Evolutionary conservation across 2,888 invertebrate species (phyloP).

Genomic region (Listrodromus nycthemerus): DNA sequence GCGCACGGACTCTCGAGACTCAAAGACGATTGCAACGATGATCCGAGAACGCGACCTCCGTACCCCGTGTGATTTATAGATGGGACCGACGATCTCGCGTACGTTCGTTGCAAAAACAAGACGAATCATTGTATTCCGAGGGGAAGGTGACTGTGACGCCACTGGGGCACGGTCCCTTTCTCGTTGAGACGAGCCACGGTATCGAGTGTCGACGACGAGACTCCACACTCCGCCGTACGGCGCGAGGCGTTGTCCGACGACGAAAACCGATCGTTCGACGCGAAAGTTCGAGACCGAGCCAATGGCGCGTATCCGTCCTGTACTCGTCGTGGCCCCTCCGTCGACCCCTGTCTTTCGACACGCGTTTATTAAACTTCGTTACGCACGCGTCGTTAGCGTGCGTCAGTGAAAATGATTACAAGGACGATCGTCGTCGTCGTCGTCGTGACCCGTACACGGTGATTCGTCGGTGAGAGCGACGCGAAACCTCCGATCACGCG

Average conservation of each 20-base stretch:
- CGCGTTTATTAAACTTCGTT: slow-evolving; percentile 47
- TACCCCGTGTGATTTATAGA: slow-evolving; percentile 49
- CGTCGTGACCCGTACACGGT: not conserved
- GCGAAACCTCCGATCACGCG: no score
- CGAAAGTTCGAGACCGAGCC: slow-evolving; percentile 46
- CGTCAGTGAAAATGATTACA: slow-evolving; percentile 58
- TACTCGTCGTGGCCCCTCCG: slow-evolving; percentile 6
- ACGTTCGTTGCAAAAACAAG: slow-evolving; percentile 22
- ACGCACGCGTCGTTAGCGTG: slow-evolving; percentile 58
- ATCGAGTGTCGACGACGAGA: slow-evolving; percentile 38
- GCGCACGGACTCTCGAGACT: slow-evolving; percentile 23
- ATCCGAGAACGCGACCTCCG: slow-evolving; percentile 48
- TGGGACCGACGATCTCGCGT: slow-evolving; percentile 2
- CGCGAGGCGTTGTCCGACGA: not conserved
- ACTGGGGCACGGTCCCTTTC: slow-evolving; percentile 44
- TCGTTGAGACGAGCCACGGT: slow-evolving; percentile 37
- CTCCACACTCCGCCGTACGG: slow-evolving; percentile 26
- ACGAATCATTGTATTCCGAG: slow-evolving; percentile 59
- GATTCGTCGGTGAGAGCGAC: not conserved
- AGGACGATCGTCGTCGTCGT: slow-evolving; percentile 39
- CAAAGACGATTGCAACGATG: slow-evolving; percentile 54
- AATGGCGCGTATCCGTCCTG: slow-evolving; percentile 48
- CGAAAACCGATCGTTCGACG: slow-evolving; percentile 43
- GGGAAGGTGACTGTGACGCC: slow-evolving; percentile 62
- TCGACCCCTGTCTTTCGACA: slow-evolving; percentile 25